A percentile compares a stretch with the other conserved stretches of the same genome.
phyloP scores from a whole-genome alignment of 2,888 invertebrate species.

The Idaea dimidiata region DNA sequence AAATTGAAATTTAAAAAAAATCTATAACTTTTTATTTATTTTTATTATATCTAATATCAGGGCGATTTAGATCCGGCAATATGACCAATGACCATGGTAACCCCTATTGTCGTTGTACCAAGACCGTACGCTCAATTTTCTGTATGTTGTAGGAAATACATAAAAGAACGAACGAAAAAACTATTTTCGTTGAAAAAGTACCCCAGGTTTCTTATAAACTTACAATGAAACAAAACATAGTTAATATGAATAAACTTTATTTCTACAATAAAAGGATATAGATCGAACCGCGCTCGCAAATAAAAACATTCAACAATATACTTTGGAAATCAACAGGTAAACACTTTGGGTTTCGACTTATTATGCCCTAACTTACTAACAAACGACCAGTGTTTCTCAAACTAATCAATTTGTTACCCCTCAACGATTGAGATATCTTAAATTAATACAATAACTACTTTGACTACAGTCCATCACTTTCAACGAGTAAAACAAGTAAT shows the following conservation, averaged over 20 bases:
- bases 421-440: constrained; percentile 36
- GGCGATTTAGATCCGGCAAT: too few relatives aligned
- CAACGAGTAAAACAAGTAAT: constrained; percentile 36
- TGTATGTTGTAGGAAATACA: too few relatives aligned
- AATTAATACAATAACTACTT: constrained; percentile 48
- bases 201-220: too few relatives aligned
- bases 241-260: constrained; percentile 79
- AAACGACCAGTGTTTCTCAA: constrained; percentile 78
- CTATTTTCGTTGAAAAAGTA: too few relatives aligned
- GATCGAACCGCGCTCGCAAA: constrained; percentile 61
- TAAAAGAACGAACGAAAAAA: too few relatives aligned
- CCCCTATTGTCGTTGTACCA: too few relatives aligned
- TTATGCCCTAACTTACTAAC: constrained; percentile 65
- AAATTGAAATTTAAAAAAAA: too few relatives aligned
- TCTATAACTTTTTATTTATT: too few relatives aligned
- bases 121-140: too few relatives aligned
- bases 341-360: constrained; percentile 74
- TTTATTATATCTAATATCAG: too few relatives aligned
- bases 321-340: constrained; percentile 74
- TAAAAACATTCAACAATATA: constrained; percentile 79
- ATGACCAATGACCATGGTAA: too few relatives aligned
- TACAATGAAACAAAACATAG: constrained; percentile 21
- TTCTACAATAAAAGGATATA: constrained; percentile 78
- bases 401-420: constrained; percentile 31
- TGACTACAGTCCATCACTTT: constrained; percentile 49